Base-by-base conservation (phyloP, 1,140 invertebrate species). In the Drosophila neocordata region DNA sequence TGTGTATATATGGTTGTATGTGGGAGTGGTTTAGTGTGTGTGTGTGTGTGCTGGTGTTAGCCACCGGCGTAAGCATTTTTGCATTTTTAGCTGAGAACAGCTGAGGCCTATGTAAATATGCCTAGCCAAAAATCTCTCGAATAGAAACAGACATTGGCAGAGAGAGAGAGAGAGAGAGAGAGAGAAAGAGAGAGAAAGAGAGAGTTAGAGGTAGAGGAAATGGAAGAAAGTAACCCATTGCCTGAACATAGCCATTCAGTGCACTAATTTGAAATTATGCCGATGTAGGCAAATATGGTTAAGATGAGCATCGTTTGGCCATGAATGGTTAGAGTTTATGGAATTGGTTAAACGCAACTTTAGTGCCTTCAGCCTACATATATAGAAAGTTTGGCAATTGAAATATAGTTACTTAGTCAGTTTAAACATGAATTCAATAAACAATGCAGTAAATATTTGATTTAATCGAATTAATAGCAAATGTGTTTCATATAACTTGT, bases 201-300 rank as follows among this genome's bases (percentile, higher is more conserved):
- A 76, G 67, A 34, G 56, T n/a, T n/a, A n/a, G n/a, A n/a, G n/a
- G 41, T 37, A 74, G 63, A 66, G 73, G 73, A 69, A 61, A 63
- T 61, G 78, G 65, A 65, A 80, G 72, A 24, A 35, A 59, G 61
- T 41, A 64, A 58, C 53, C 22, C 9, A 34, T 37, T 51, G 18
- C 48, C 48, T 58, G 69, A 73, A 82, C 79, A 78, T 82, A 73
- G 75, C 82, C 83, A 87, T 82, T 88, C 71, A 88, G 83, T 87
- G 82, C 82, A 88, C 79, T 87, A 87, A 87, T 87, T 87, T 88
- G 74, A 88, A 88, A 87, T 87, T 87, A 87, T 87, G 82, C 83
- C 75, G 75, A 88, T 68, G 70, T 88, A 82, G 68, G 78, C 82
- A 87, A 82, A 80, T 78, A 82, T 87, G 53, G 53, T 56, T 15